These are phyloP conservation scores for Bellardia pandia DNA, from an alignment of 2,888 invertebrate species.

Conservation along the genomic window DNA sequence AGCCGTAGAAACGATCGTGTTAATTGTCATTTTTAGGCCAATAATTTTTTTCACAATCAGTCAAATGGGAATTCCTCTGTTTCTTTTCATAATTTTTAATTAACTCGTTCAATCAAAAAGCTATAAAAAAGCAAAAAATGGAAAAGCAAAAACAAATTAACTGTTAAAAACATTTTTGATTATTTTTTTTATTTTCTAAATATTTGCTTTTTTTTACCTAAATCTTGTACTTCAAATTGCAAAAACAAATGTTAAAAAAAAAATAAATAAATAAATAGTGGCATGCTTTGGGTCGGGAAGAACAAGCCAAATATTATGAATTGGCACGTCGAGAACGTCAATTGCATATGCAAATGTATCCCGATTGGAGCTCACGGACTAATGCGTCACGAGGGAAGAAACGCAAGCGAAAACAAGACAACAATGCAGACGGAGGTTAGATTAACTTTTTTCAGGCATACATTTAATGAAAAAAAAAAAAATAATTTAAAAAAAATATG, in stretches of 20 bases:
- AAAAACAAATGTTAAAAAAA: constrained; percentile 20
- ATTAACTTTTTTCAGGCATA: constrained; percentile 65
- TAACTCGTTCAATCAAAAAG: constrained; percentile 13
- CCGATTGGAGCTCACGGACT: constrained; percentile 99
- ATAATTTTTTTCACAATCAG: constrained; percentile 53
- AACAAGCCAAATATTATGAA: constrained; percentile 99
- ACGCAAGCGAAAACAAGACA: constrained; percentile 99
- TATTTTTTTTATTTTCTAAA: constrained; percentile 73
- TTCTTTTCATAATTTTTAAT: constrained; percentile 44
- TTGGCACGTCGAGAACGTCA: constrained; percentile 99
- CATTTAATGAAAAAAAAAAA: constrained; percentile 84
- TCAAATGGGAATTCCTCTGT: constrained; percentile 69
- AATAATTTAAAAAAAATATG: constrained; percentile 36
- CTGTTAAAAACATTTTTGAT: constrained; percentile 73
- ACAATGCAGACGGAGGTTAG: constrained; percentile 94
- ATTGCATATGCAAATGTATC: constrained; percentile 99
- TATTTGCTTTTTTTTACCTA: constrained; percentile 46
- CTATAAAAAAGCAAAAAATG: constrained; percentile 58
- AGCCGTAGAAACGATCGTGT: constrained; percentile 81
- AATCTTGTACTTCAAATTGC: constrained; percentile 65
- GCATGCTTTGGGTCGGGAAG: constrained; percentile 99
- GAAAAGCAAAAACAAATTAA: constrained; percentile 70
- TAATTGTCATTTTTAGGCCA: constrained; percentile 51
- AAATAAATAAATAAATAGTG: constrained; percentile 87
- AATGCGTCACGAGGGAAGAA: constrained; percentile 99